Conservation (phyloP, 1,140 invertebrate genomes). For the Neodiprion lecontei region DNA sequence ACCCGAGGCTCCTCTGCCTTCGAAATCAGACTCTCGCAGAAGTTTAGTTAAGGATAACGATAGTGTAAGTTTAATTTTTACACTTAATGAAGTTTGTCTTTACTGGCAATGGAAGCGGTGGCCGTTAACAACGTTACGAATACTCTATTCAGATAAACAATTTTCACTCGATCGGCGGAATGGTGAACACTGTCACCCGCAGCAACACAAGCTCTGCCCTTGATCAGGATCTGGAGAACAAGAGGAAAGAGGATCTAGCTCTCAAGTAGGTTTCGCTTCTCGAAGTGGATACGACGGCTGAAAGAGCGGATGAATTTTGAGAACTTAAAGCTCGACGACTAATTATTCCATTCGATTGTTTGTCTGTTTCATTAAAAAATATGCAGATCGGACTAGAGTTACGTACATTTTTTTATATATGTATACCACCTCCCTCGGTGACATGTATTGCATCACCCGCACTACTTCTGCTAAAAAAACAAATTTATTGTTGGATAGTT, state of each 20-base stretch:
- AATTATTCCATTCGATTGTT: conserved; percentile 24
- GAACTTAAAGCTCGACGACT: no score
- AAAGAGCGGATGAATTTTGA: no score
- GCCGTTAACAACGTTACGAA: not conserved
- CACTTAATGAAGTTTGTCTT: conserved; percentile 12
- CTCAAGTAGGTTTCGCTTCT: conserved; percentile 69
- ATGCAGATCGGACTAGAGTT: not conserved
- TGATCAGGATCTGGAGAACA: conserved; percentile 73
- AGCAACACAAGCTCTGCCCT: conserved; percentile 82
- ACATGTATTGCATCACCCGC: no score
- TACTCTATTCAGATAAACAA: conserved; percentile 54
- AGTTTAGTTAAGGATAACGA: conserved; percentile 67
- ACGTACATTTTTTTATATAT: no score
- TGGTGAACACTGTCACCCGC: conserved; percentile 72
- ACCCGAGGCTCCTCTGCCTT: conserved; percentile 66
- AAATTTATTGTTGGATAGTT: no score
- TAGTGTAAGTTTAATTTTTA: conserved; percentile 53
- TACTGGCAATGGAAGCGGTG: not conserved
- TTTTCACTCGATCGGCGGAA: conserved; percentile 60
- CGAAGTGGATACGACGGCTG: not conserved
- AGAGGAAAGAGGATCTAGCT: conserved; percentile 75
- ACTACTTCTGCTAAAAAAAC: no score
- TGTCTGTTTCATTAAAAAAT: conserved; percentile 3
- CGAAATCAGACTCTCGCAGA: conserved; percentile 58
- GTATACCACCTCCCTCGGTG: no score